Evolutionary conservation across 2,113 vertebrate species (phyloP).

Genomic region (Pluvialis apricaria): DNA sequence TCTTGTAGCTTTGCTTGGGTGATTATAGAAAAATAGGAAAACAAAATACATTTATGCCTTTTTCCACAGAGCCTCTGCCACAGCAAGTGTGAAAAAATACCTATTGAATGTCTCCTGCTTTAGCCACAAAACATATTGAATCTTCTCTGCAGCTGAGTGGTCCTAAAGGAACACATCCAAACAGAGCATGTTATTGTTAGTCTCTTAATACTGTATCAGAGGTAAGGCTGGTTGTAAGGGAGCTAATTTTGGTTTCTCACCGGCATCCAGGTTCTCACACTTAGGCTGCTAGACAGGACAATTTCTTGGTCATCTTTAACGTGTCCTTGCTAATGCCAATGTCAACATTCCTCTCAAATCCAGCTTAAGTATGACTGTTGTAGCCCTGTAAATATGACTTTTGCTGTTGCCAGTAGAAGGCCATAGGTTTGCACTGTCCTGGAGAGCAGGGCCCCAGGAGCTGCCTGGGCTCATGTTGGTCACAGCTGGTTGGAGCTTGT

Average conservation of each 20-base stretch:
- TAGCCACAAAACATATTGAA: no score
- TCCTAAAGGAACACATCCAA: no score
- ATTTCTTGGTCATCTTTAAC: neutral
- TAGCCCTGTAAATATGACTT: rapidly evolving
- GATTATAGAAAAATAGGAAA: neutral
- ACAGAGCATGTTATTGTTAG: no score
- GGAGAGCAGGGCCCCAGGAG: neutral
- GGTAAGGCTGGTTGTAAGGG: neutral
- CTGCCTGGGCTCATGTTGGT: neutral
- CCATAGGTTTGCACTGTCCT: neutral
- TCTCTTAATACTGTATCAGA: no score
- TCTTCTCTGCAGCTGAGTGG: no score
- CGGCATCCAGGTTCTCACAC: neutral
- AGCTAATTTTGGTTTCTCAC: neutral
- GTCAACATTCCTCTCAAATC: neutral
- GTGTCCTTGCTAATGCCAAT: neutral
- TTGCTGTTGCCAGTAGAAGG: neutral
- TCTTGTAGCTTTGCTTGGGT: neutral
- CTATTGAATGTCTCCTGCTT: neutral
- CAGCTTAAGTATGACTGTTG: neutral
- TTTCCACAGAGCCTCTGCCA: neutral
- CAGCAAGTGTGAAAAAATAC: neutral
- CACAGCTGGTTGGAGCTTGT: neutral
- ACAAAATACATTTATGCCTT: neutral
- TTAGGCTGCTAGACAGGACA: neutral